A percentile compares a stretch with the other conserved stretches of the same genome.
Conservation (phyloP, 2,797 vertebrate genomes). For the Oophaga sylvatica region DNA sequence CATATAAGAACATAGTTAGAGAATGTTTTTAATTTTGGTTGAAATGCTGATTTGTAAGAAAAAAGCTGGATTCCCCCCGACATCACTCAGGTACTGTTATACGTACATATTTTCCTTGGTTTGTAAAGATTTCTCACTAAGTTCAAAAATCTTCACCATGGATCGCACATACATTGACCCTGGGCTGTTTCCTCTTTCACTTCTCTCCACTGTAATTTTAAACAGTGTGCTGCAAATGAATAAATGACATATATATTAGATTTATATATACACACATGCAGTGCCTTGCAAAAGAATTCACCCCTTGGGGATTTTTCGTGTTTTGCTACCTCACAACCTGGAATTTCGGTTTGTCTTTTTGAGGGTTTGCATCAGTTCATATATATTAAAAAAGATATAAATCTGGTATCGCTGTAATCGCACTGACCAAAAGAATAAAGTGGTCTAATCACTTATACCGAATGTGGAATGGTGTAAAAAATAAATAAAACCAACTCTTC, state of each 20-base stretch:
- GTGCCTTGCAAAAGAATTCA: too few relatives aligned
- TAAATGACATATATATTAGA: slow-evolving; percentile 19
- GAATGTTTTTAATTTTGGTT: background rate
- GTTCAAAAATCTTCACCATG: slow-evolving; percentile 66
- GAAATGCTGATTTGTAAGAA: too few relatives aligned
- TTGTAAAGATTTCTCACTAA: slow-evolving; percentile 42
- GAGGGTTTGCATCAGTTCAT: too few relatives aligned
- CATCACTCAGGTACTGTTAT: background rate
- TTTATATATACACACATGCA: background rate
- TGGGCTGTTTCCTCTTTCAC: slow-evolving; percentile 4
- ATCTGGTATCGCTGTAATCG: too few relatives aligned
- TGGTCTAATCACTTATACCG: too few relatives aligned
- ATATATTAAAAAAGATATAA: too few relatives aligned
- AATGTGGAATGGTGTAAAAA: too few relatives aligned
- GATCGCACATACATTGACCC: slow-evolving; percentile 54
- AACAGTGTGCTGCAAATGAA: slow-evolving; percentile 76
- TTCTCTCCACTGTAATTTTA: slow-evolving; percentile 75
- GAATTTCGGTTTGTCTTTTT: too few relatives aligned
- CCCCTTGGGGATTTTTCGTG: too few relatives aligned
- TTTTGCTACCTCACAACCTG: too few relatives aligned
- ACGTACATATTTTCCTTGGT: slow-evolving; percentile 53
- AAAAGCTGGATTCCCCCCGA: background rate
- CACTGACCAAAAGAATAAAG: too few relatives aligned
- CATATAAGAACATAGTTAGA: background rate
- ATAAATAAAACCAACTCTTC: too few relatives aligned